Conservation (phyloP, 1,140 invertebrate genomes). For the Drosophila hydei region DNA sequence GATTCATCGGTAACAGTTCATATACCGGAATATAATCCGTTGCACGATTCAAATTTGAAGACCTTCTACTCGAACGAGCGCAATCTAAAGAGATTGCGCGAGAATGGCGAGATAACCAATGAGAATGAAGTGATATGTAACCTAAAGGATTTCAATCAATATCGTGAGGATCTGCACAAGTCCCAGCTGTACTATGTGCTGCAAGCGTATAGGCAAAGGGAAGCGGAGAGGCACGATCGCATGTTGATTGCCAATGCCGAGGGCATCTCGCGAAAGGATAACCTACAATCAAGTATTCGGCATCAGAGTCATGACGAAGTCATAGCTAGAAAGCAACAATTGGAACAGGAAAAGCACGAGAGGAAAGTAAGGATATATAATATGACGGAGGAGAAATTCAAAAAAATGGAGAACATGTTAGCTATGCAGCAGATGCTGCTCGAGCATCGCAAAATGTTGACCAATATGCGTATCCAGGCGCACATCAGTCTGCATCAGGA, state of each 20-base stretch:
- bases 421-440: constrained; percentile 56
- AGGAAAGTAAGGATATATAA: constrained; percentile 48
- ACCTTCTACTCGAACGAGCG: constrained; percentile 74
- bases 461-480: constrained; percentile 62
- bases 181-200: constrained; percentile 72
- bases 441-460: constrained; percentile 69
- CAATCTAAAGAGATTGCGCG: constrained; percentile 69
- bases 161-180: constrained; percentile 81
- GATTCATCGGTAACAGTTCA: constrained; percentile 55
- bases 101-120: constrained; percentile 77
- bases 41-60: constrained; percentile 78
- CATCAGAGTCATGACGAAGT: constrained; percentile 64
- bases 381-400: constrained; percentile 59
- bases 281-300: constrained; percentile 52
- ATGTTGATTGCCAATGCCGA: constrained; percentile 73
- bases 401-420: constrained; percentile 50
- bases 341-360: constrained; percentile 51
- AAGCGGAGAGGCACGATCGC: constrained; percentile 71
- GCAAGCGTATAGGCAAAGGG: constrained; percentile 68
- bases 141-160: constrained; percentile 79
- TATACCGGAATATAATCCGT: constrained; percentile 75
- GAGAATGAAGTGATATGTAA: constrained; percentile 81
- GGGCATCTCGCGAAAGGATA: constrained; percentile 65
- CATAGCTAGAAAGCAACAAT: constrained; percentile 47
- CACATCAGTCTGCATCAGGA: constrained; percentile 60